Percentiles rank a stretch among this genome's conserved stretches.
Evolutionary conservation across 2,797 vertebrate species (phyloP).

Genomic region (Scolopax rusticola): DNA sequence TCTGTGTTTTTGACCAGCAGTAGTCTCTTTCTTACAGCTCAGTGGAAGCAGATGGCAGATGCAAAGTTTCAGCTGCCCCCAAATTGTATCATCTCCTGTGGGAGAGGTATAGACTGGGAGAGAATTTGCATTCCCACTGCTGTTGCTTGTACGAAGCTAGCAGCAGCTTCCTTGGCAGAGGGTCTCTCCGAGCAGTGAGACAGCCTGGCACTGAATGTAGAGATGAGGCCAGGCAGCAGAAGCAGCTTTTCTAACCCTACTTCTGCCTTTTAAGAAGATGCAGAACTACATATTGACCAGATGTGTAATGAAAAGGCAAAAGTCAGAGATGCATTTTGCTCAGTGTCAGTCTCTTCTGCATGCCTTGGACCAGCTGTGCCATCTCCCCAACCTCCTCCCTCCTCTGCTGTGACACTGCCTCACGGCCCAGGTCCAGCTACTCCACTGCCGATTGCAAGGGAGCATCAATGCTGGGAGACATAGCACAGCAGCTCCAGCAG

Average conservation of each 20-base stretch:
- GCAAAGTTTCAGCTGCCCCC: conserved; percentile 16
- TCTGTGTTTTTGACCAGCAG: background rate
- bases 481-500: background rate
- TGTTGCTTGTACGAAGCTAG: background rate
- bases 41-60: conserved; percentile 8
- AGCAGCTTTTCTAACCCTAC: background rate
- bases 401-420: background rate
- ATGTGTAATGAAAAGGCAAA: background rate
- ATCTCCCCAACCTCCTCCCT: background rate
- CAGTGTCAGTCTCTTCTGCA: background rate
- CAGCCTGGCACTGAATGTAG: background rate
- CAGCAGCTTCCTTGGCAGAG: background rate
- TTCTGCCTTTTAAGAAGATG: background rate
- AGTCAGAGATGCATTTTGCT: background rate
- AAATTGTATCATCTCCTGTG: background rate
- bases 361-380: background rate
- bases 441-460: background rate
- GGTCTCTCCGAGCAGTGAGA: background rate
- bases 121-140: background rate
- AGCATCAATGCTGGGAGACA: background rate
- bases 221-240: background rate
- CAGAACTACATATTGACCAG: background rate
- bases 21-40: background rate
- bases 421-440: accelerated
- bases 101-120: background rate